Base-by-base conservation (phyloP, 1,140 invertebrate species). In the Drosophila ohnishii region DNA sequence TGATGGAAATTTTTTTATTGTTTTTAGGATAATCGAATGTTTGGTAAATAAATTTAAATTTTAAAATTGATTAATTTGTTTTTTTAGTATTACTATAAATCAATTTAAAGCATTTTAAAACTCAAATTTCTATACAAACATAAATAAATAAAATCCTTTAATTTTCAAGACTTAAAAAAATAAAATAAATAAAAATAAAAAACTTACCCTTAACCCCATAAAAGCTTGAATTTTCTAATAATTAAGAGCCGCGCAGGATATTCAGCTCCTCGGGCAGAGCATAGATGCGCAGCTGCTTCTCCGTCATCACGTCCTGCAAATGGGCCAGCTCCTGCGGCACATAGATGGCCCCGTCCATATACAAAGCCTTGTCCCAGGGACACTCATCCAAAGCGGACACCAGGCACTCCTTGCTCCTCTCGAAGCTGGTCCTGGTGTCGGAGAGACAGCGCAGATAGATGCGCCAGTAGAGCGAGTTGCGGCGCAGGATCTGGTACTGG, bases 201-300 rank as follows among this genome's bases (percentile, higher is more conserved):
- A 22, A 22, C 22, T 22, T 22, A 22, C 22, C 22, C 22, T 22
- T 22, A 22, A 22, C 22, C 22, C 22, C 22, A 22, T 22, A 2
- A 22, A 22, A 22, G 22, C 22, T 22, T 22, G 22, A 1, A 22
- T 22, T 22, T 22, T 22, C 1, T 2, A 1, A 22, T 22, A 22
- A 22, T 22, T 22, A 22, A 22, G 44, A 48, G 9, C 65, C 82
- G 69, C 94, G 91, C 19, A 95, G 89, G 57, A 95, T 94, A 73
- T 95, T 93, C 28, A 96, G 92, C 88, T 96, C 95, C 86, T 95
- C 95, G 3, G 94, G 94, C 6, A 95, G 93, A 0, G 95, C 94
- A 78, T 95, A 95, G 40, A 95, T 92, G 66, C 95, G 90, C 8
- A 96, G 83, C 83, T 95, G 94, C 90, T 96, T 96, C 79, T 95